phyloP scores from a whole-genome alignment of 23 tunicate genomes.

The Clavelina lepadiformis region DNA sequence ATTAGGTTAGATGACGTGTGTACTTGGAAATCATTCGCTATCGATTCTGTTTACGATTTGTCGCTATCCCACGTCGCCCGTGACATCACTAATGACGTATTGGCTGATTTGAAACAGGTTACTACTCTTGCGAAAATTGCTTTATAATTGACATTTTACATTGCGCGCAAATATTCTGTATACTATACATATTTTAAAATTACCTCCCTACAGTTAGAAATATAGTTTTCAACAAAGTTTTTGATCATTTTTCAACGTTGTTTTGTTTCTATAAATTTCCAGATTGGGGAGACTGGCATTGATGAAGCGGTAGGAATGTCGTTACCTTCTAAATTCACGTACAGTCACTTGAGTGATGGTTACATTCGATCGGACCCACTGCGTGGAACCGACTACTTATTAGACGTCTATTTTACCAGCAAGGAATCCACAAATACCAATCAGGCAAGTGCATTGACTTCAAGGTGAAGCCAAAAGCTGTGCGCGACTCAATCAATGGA shows the following conservation, averaged over 20 bases:
- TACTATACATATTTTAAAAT: too few species aligned
- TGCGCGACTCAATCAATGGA: too few species aligned
- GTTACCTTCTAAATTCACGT: slow-evolving; percentile 27
- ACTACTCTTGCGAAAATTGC: neutral
- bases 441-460: slow-evolving; percentile 16
- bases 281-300: slow-evolving; percentile 70
- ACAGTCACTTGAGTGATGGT: slow-evolving; percentile 81
- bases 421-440: slow-evolving; percentile 26
- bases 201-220: neutral
- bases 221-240: neutral
- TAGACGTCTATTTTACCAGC: slow-evolving; percentile 57
- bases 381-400: slow-evolving; percentile 67
- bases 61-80: slow-evolving; percentile 32
- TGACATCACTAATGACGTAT: slow-evolving; percentile 75
- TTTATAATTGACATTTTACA: neutral
- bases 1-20: slow-evolving; percentile 24
- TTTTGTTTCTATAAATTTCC: neutral
- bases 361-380: slow-evolving; percentile 43
- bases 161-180: neutral
- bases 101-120: slow-evolving; percentile 91
- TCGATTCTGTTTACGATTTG: slow-evolving; percentile 31
- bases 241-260: neutral
- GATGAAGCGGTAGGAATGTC: slow-evolving; percentile 47
- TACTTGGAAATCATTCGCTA: slow-evolving; percentile 56
- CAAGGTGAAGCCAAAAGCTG: too few species aligned